Conservation (phyloP, 1,140 invertebrate species). For the Brachionus rotundiformis region DNA sequence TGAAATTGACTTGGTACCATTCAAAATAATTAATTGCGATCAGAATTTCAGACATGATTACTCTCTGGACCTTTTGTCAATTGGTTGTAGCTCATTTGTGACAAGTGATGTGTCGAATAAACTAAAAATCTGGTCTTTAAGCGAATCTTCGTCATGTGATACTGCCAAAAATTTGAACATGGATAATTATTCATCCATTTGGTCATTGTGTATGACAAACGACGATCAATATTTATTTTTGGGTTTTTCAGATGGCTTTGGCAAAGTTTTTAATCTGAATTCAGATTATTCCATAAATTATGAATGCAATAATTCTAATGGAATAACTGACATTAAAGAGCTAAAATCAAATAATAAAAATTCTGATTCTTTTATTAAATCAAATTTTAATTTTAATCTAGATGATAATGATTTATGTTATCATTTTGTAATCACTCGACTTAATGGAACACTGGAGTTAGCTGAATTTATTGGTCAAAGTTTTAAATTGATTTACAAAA, state of each 20-base stretch:
- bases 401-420: neutral
- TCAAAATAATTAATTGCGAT: neutral
- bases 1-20: constrained; percentile 29
- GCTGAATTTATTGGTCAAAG: neutral
- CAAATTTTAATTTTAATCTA: neutral
- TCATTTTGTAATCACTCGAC: neutral
- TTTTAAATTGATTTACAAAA: neutral
- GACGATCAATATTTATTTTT: constrained; percentile 8
- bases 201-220: constrained; percentile 6
- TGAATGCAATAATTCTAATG: neutral
- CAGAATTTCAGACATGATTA: neutral
- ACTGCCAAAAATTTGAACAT: neutral
- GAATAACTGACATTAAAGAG: neutral
- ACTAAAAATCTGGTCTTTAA: constrained; percentile 32
- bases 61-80: constrained; percentile 25
- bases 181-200: constrained; percentile 2
- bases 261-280: neutral
- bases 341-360: neutral
- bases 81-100: neutral
- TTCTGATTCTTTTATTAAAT: neutral
- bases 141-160: neutral
- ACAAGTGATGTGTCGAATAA: constrained; percentile 37
- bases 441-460: constrained; percentile 8
- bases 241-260: constrained; percentile 8
- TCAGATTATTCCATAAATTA: neutral